Conservation (phyloP, 2,113 vertebrate genomes). For the Colaptes auratus region DNA sequence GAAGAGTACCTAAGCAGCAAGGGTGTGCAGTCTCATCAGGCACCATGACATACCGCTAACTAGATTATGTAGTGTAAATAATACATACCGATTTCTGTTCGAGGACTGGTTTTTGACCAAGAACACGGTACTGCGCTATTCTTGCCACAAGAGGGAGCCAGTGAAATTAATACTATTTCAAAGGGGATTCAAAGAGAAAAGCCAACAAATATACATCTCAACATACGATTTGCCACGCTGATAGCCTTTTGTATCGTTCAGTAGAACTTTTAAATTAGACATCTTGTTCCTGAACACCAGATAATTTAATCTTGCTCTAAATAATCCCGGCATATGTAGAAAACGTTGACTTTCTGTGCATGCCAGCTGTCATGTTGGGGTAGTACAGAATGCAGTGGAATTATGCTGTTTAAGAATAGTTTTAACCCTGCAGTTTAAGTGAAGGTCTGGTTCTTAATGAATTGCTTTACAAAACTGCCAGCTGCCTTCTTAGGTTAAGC, state of each 20-base stretch:
- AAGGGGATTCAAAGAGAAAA: background rate
- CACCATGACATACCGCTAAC: background rate
- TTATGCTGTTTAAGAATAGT: background rate
- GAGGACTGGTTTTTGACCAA: background rate
- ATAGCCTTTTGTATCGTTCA: conserved; percentile 40
- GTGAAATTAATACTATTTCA: conserved; percentile 33
- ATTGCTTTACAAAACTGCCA: background rate
- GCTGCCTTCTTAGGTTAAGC: background rate
- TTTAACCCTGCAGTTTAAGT: background rate
- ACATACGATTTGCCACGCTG: background rate
- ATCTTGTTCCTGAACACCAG: conserved; percentile 39
- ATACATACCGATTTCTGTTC: background rate
- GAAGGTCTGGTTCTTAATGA: background rate
- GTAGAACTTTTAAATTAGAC: background rate
- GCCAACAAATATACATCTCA: background rate
- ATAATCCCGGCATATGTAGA: background rate
- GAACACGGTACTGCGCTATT: background rate
- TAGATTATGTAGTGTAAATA: background rate
- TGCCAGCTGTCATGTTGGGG: background rate
- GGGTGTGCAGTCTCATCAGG: background rate
- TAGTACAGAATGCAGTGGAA: background rate
- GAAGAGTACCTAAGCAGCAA: background rate
- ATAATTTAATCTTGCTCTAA: conserved; percentile 21
- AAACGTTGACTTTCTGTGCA: background rate
- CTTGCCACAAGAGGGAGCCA: conserved; percentile 74